phyloP scores from a whole-genome alignment of 2,888 invertebrate species.

The Corythucha ciliata region DNA sequence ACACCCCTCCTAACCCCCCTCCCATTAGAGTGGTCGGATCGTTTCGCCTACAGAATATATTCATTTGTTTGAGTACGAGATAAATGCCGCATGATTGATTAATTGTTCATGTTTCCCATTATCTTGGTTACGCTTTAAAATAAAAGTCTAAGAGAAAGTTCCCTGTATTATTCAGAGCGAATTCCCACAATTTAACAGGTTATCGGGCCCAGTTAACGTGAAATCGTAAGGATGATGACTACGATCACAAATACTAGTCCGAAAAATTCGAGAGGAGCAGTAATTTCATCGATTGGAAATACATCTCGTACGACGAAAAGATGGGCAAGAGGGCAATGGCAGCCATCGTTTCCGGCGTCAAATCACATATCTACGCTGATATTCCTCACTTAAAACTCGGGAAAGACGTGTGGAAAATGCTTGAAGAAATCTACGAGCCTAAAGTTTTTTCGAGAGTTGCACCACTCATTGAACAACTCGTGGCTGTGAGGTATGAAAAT shows the following conservation, averaged over 20 bases:
- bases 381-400: neutral
- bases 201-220: conserved; percentile 17
- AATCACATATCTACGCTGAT: conserved; percentile 12
- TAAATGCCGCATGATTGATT: no score
- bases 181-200: no score
- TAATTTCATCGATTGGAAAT: conserved; percentile 19
- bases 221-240: conserved; percentile 5
- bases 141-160: no score
- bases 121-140: no score
- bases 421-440: conserved; percentile 7
- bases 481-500: conserved; percentile 5
- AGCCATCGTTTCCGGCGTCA: conserved; percentile 5
- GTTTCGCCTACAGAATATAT: no score
- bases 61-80: no score
- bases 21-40: no score
- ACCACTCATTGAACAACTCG: conserved; percentile 5
- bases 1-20: no score
- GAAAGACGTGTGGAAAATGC: conserved; percentile 7
- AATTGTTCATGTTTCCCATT: no score
- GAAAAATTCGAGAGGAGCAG: conserved; percentile 15
- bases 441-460: conserved; percentile 5
- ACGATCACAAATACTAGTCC: conserved; percentile 2
- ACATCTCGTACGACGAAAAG: conserved; percentile 6
- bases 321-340: conserved; percentile 13
- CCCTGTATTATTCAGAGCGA: no score